These are phyloP conservation scores for Epinephelus lanceolatus DNA, from an alignment of 2,113 vertebrate species.

Conservation along the genomic window DNA sequence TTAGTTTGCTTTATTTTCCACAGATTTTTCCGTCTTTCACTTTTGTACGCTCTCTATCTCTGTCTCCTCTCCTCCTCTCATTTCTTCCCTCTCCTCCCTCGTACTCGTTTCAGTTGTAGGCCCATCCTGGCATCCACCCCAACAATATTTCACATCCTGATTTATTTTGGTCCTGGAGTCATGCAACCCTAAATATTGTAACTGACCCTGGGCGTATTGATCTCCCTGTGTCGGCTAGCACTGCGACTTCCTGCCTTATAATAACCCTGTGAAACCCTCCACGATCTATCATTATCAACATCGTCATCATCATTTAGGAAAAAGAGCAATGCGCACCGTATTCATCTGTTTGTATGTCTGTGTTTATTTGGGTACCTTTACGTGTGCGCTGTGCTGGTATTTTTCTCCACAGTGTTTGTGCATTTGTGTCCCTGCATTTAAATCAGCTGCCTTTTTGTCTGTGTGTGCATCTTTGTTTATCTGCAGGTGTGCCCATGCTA, in stretches of 20 bases:
- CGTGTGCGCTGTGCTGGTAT: conserved; percentile 7
- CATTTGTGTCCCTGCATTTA: conserved; percentile 22
- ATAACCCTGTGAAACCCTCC: conserved; percentile 79
- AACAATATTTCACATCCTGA: conserved; percentile 82
- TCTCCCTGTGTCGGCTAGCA: conserved; percentile 82
- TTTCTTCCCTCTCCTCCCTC: conserved; percentile 8
- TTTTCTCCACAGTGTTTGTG: not conserved
- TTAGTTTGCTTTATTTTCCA: not conserved
- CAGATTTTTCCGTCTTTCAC: conserved; percentile 6
- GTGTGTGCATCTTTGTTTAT: conserved; percentile 27
- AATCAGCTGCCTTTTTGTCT: not conserved
- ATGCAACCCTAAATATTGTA: conserved; percentile 87
- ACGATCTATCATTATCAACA: conserved; percentile 82
- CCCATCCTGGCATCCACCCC: conserved; percentile 62
- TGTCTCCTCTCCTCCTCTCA: not conserved
- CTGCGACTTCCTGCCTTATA: conserved; percentile 85
- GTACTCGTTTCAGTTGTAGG: conserved; percentile 40
- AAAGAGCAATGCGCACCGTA: conserved; percentile 31
- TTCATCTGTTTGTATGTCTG: conserved; percentile 34
- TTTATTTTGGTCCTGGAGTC: conserved; percentile 86
- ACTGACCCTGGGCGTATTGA: conserved; percentile 87
- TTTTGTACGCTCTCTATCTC: not conserved
- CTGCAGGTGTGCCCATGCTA: conserved; percentile 5
- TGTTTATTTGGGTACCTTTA: conserved; percentile 17
- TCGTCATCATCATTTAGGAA: conserved; percentile 57